Base-by-base conservation (phyloP, 2,113 vertebrate species). In the Aegithalos caudatus region DNA sequence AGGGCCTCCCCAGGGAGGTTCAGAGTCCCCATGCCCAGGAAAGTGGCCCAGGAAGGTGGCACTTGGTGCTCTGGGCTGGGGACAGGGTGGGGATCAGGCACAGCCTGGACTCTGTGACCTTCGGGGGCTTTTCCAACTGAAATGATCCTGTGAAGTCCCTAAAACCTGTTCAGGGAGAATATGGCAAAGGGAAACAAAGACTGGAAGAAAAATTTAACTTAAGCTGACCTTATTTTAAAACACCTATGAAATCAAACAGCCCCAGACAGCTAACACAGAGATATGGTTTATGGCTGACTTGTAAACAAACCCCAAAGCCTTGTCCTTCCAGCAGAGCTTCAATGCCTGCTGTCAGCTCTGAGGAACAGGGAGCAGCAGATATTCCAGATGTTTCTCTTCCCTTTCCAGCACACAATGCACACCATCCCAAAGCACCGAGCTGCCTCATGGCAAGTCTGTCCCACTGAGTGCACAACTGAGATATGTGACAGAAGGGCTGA, bases 241-340 rank as follows among this genome's bases (percentile, higher is more conserved):
- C 12, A 65, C 13, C 19, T 27, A 4, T 40, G 17, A 61, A 69
- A 45, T 42, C 18, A 28, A 91, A 33, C 45, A 38, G 62, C 38
- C 58, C 29, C 72, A 72, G 76, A 33, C 0, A 1, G n/a, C 2
- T 6, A 47, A 54, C 44, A 64, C 3, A 0, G 19, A 33, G 29
- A 11, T 76, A 9, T 76, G n/a, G 23, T 72, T 65, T 40, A 31
- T 0, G 58, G 24, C 0, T 67, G 25, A 64, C 61, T 38, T 25
- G 70, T 35, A 70, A 83, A 78, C 3, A 62, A 84, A 37, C 25
- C 71, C 71, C 48, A 50, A 51, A 69, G 71, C 69, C 28, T 56
- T 18, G 40, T 31, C 40, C 76, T 54, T 66, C 15, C 81, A 69
- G 22, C 35, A 86, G 22, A 53, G 67, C 48, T 25, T 10, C 5